Evolutionary conservation across 2,797 vertebrate species (phyloP).

Genomic region (Octomys mimax): DNA sequence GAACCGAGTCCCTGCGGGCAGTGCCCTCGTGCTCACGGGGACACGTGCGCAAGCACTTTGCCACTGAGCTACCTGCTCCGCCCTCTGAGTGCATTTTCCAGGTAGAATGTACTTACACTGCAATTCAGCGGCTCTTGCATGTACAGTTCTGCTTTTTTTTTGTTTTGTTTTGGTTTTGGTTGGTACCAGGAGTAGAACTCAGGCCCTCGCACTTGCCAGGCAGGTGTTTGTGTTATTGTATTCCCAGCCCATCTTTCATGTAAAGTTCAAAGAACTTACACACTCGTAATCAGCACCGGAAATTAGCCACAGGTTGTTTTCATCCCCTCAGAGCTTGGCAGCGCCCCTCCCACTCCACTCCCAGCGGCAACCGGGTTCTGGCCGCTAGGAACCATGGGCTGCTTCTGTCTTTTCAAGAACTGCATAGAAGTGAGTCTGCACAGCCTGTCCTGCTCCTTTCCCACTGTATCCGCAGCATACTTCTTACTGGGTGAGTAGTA

Average conservation of each 20-base stretch:
- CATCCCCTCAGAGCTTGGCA: background rate
- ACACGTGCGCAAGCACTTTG: background rate
- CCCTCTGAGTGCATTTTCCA: background rate
- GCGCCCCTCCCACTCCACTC: no score
- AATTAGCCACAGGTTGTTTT: no score
- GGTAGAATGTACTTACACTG: background rate
- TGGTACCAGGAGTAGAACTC: no score
- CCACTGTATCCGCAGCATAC: background rate
- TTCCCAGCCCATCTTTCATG: background rate
- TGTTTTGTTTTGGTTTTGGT: no score
- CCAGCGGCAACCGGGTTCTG: background rate
- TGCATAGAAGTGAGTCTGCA: background rate
- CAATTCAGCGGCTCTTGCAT: background rate
- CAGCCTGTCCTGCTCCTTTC: background rate
- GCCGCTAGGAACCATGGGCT: no score
- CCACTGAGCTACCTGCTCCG: background rate
- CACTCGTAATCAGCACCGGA: background rate
- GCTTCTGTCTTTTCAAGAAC: background rate
- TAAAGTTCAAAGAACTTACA: background rate
- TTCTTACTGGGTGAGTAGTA: background rate
- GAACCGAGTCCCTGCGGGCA: background rate
- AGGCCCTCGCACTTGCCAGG: no score
- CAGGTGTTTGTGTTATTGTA: no score
- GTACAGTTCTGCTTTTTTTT: no score
- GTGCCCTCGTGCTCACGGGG: background rate